phyloP scores from a whole-genome alignment of 2,888 invertebrate genomes.

The Hanleya hanleyi region DNA sequence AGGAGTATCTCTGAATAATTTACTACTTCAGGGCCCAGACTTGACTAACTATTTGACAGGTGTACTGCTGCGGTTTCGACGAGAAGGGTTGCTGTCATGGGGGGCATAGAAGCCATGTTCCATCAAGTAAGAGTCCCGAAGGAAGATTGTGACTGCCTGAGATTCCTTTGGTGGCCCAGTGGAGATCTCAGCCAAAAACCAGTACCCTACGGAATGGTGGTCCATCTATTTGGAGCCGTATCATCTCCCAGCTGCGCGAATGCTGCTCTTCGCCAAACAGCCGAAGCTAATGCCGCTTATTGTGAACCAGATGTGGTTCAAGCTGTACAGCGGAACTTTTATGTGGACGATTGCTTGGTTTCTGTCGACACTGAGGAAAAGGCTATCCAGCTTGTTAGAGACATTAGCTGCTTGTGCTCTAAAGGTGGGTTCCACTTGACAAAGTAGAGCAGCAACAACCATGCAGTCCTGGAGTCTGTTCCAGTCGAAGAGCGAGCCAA shows the following conservation, averaged over 20 bases:
- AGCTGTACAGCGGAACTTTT: slow-evolving; percentile 22
- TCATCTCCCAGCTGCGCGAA: too few relatives aligned
- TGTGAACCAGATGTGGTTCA: slow-evolving; percentile 18
- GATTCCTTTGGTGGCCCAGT: slow-evolving; percentile 30
- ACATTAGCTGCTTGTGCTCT: neutral
- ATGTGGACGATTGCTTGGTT: slow-evolving; percentile 12
- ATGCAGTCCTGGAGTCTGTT: slow-evolving; percentile 19
- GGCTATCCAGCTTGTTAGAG: slow-evolving; percentile 16
- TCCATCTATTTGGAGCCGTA: too few relatives aligned
- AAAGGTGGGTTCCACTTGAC: slow-evolving; percentile 17
- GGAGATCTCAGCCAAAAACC: too few relatives aligned
- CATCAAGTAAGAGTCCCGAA: too few relatives aligned
- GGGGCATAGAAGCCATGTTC: too few relatives aligned
- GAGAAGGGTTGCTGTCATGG: slow-evolving; percentile 14
- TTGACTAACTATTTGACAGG: too few relatives aligned
- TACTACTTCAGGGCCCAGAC: slow-evolving; percentile 5
- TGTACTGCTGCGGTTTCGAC: slow-evolving; percentile 19
- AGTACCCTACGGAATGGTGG: too few relatives aligned
- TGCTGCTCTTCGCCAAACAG: slow-evolving; percentile 32
- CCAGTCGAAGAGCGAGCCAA: neutral
- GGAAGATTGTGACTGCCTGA: slow-evolving; percentile 14
- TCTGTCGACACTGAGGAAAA: neutral
- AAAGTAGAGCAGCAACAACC: slow-evolving; percentile 20
- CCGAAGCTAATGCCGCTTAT: slow-evolving; percentile 5
- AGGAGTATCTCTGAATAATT: slow-evolving; percentile 14